Percentiles rank a stretch among this genome's conserved stretches.
Conservation (phyloP, 2,797 vertebrate genomes). For the Lophura swinhoii region DNA sequence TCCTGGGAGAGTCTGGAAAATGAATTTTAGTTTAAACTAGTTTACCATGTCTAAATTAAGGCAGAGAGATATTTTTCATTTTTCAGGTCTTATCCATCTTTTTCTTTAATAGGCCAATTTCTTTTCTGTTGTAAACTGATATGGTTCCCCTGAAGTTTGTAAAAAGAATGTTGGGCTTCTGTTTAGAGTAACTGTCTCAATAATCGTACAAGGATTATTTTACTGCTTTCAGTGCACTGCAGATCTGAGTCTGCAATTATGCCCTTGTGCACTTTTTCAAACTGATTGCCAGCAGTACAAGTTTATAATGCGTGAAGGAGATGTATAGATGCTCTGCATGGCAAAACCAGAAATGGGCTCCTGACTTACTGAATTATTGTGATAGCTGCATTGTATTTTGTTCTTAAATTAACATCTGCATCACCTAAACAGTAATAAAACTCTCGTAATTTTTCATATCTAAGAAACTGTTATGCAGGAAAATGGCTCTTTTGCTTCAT, state of each 20-base stretch:
- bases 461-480: neutral
- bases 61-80: neutral
- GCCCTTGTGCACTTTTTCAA: neutral
- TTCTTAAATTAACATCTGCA: neutral
- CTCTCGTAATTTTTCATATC: neutral
- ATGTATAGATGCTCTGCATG: neutral
- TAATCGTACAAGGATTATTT: neutral
- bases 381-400: neutral
- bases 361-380: neutral
- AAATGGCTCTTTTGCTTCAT: neutral
- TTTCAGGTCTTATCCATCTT: neutral
- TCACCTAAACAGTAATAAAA: neutral
- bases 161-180: neutral
- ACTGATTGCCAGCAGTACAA: neutral
- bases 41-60: constrained; percentile 35
- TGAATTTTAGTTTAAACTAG: constrained; percentile 16
- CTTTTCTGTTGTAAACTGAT: neutral
- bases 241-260: neutral
- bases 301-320: neutral
- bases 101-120: constrained; percentile 27
- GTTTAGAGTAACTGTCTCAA: neutral
- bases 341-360: neutral
- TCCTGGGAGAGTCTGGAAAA: neutral
- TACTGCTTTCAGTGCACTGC: neutral
- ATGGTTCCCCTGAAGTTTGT: neutral